phyloP scores from a whole-genome alignment of 1,140 invertebrate genomes.

The Heliconius eleuchia region DNA sequence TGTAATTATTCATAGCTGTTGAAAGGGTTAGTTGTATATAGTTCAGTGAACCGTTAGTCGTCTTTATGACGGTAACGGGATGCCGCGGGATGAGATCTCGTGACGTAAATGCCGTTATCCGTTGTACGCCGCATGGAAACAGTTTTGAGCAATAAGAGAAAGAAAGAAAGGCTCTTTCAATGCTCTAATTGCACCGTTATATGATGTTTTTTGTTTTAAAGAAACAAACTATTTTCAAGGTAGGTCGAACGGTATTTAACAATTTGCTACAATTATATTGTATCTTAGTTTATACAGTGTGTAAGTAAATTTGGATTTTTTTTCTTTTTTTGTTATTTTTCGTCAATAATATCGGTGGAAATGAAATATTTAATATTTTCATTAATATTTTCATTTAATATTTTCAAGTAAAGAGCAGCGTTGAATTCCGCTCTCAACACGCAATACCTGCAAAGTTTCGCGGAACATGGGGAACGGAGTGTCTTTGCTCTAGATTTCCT shows the following conservation, averaged over 20 bases:
- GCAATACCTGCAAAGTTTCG: no score
- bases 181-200: conserved; percentile 33
- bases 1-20: conserved; percentile 70
- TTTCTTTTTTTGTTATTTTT: no score
- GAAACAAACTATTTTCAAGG: neutral
- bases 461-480: no score
- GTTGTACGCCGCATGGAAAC: conserved; percentile 44
- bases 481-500: no score
- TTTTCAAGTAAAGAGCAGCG: no score
- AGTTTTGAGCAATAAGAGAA: conserved; percentile 61
- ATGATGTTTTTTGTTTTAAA: conserved; percentile 10
- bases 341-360: no score
- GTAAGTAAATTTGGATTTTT: no score
- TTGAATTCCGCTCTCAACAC: no score
- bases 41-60: conserved; percentile 60
- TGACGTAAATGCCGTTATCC: conserved; percentile 59
- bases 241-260: neutral
- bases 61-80: conserved; percentile 63
- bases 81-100: conserved; percentile 35
- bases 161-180: conserved; percentile 41
- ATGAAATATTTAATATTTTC: no score
- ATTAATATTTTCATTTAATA: no score
- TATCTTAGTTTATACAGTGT: neutral
- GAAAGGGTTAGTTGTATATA: conserved; percentile 73
- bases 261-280: neutral